Evolutionary conservation across 2,888 invertebrate genomes (phyloP).

Genomic region (Sycophila texana): DNA sequence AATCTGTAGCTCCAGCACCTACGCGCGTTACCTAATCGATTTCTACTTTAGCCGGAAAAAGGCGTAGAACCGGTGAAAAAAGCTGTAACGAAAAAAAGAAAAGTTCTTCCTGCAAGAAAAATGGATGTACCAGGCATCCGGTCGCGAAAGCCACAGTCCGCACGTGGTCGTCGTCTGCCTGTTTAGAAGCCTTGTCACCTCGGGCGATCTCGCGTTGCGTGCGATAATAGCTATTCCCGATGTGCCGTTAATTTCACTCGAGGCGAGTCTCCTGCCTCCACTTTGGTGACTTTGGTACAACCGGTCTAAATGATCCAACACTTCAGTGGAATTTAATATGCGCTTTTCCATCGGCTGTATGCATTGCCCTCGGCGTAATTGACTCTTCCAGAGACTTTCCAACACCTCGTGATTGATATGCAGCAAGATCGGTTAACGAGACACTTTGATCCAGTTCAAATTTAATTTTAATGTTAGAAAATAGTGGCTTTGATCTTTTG

Average conservation of each 20-base stretch:
- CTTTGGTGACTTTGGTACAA: neutral
- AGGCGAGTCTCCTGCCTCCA: neutral
- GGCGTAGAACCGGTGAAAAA: neutral
- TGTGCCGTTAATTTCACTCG: slow-evolving; percentile 12
- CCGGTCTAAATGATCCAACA: slow-evolving; percentile 3
- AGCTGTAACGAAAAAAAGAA: neutral
- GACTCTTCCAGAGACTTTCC: neutral
- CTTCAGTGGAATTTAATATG: neutral
- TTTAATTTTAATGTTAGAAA: too few relatives aligned
- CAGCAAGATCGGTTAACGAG: too few relatives aligned
- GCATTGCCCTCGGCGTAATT: neutral
- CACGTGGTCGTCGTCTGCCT: slow-evolving; percentile 4
- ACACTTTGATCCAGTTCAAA: too few relatives aligned
- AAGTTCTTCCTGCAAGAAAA: neutral
- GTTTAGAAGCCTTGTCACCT: neutral
- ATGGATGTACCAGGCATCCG: neutral
- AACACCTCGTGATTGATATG: neutral
- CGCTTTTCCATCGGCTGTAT: neutral
- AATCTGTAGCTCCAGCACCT: too few relatives aligned
- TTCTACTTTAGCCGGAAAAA: neutral
- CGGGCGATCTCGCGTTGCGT: slow-evolving; percentile 1
- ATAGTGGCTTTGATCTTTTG: too few relatives aligned
- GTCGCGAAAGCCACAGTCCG: neutral
- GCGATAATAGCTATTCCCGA: neutral
- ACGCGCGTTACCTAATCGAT: neutral